Evolutionary conservation across 2,888 invertebrate genomes (phyloP), one percentile per base, ranked within the genome.

Genomic region (Notocelia uddmanniana): DNA sequence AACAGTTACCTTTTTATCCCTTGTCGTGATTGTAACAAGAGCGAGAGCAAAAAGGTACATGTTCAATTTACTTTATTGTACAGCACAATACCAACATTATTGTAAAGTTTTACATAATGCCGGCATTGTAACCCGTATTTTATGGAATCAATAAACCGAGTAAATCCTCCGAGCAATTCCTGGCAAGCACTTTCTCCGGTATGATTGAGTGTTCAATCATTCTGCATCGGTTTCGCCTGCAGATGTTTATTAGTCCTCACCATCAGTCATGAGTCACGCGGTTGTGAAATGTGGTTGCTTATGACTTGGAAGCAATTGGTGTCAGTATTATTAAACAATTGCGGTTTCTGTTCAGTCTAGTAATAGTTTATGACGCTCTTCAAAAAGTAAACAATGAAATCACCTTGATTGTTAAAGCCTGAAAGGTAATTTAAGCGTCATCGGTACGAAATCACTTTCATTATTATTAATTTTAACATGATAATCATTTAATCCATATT

Each of bases 81-180:
- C 8, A 45, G 45, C n/a, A 6, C 45, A n/a, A 15, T 26, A 54
- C 15, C 13, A 58, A 54, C 37, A 66, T 58, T 52, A 67, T 34
- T 23, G 62, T 64, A 52, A 68, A 37, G 37, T 57, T 73, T 70
- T 57, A 73, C 68, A 58, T 69, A 73, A 68, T 64, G 58, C 60
- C 48, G 19, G 50, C 31, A 50, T n/a, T 58, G 69, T 60, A 74
- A 68, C 41, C 68, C 50, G 57, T 70, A 69, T 57, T 78, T 79
- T 78, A 79, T 76, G 68, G 77, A 74, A 79, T 76, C 79, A 73
- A 81, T 82, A 80, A 79, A 78, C 58, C 73, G 72, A 74, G 76
- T 76, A 75, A 80, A 77, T 69, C 74, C 68, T 67, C 54, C 57
- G 60, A 45, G 37, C 70, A 34, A 54, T 60, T 59, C 54, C 34